Evolutionary conservation across 2,797 vertebrate species (phyloP).

Genomic region (Fratercula arctica): DNA sequence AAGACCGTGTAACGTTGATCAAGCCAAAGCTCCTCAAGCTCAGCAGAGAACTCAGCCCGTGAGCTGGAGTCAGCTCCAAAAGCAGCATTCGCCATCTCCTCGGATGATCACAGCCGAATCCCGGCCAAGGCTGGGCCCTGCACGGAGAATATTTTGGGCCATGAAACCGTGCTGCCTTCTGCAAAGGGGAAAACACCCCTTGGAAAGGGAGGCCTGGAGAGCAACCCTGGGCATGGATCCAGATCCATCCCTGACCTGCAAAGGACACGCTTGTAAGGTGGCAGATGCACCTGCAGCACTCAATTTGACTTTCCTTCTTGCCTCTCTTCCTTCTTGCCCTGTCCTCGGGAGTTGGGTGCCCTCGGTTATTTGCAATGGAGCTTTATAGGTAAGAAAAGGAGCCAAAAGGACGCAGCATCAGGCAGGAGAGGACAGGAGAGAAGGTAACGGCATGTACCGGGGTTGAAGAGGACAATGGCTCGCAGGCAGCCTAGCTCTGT

Average conservation of each 20-base stretch:
- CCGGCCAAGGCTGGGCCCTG: neutral
- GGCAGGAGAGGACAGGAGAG: neutral
- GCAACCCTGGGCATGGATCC: neutral
- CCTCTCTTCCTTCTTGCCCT: neutral
- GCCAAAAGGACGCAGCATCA: neutral
- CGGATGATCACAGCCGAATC: rapidly evolving
- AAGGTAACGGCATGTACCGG: conserved; percentile 74
- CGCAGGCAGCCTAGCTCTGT: conserved; percentile 95
- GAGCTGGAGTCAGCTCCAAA: neutral
- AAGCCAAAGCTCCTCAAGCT: neutral
- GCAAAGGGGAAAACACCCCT: neutral
- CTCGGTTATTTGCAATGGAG: neutral
- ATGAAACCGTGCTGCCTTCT: neutral
- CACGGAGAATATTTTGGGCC: neutral
- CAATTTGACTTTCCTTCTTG: neutral
- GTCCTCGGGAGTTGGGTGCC: neutral
- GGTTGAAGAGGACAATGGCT: conserved; percentile 97
- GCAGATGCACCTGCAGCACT: neutral
- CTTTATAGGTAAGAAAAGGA: neutral
- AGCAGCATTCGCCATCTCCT: neutral
- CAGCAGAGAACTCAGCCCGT: neutral
- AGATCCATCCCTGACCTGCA: neutral
- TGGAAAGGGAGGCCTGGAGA: neutral
- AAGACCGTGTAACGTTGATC: rapidly evolving
- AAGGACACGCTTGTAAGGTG: neutral